These are phyloP conservation scores for Strigamia maritima DNA, from an alignment of 2,888 invertebrate genomes.

Conservation along the genomic window DNA sequence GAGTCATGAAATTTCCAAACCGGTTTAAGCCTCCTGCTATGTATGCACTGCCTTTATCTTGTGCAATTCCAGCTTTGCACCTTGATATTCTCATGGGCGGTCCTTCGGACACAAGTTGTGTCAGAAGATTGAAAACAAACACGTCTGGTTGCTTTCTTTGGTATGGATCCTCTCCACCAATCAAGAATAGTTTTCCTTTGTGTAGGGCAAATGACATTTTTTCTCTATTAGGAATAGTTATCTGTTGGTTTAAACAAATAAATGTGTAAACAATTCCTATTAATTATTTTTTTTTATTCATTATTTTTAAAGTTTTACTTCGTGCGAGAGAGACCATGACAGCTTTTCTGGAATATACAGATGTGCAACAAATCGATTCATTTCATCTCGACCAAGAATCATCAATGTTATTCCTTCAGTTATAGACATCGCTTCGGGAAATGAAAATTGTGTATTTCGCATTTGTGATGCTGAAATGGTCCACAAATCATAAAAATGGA, in stretches of 20 bases:
- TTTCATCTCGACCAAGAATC: constrained; percentile 17
- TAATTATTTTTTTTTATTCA: not conserved
- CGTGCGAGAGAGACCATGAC: constrained; percentile 7
- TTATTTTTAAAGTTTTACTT: not conserved
- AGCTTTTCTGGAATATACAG: constrained; percentile 23
- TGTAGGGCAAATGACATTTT: constrained; percentile 12
- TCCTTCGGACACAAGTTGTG: constrained; percentile 13
- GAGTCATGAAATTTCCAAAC: constrained; percentile 35
- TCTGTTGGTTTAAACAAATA: not conserved
- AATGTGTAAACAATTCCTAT: not conserved
- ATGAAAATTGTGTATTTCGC: not conserved
- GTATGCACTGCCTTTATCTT: not conserved
- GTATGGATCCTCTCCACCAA: constrained; percentile 22
- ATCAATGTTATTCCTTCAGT: not conserved
- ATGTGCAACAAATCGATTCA: constrained; percentile 6
- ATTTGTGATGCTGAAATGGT: not conserved
- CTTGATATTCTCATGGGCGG: not conserved
- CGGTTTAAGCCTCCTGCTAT: constrained; percentile 26
- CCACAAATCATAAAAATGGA: constrained; percentile 7
- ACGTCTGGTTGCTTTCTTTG: not conserved
- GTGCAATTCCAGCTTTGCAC: constrained; percentile 1
- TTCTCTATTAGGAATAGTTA: not conserved
- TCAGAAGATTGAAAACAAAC: not conserved
- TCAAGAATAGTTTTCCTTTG: constrained; percentile 13
- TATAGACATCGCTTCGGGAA: not conserved